phyloP scores from a whole-genome alignment of 37 sponge, comb jelly and placozoan species.

The Cliona cf. orientalis region DNA sequence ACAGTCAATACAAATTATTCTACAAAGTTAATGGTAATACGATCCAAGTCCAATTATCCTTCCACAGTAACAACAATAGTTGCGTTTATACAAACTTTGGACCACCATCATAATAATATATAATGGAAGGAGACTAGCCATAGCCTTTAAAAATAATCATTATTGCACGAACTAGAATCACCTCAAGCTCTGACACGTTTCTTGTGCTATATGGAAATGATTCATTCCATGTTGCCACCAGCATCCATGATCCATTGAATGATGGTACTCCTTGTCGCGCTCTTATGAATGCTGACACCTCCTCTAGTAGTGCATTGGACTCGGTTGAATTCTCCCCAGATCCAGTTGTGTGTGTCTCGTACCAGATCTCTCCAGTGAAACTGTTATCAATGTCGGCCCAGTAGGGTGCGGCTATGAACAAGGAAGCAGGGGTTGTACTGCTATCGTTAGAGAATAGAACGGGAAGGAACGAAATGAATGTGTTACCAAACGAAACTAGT shows the following conservation, averaged over 20 bases:
- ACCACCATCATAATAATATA: no score
- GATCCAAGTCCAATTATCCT: no score
- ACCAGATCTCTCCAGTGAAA: conserved; percentile 36
- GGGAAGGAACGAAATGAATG: conserved; percentile 1
- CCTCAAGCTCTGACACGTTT: background rate
- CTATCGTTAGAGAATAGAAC: conserved; percentile 19
- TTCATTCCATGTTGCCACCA: conserved; percentile 52
- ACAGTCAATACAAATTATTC: no score
- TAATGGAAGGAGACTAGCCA: no score
- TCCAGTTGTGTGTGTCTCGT: conserved; percentile 50
- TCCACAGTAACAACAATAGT: no score
- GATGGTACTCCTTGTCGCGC: background rate
- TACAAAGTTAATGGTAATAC: no score
- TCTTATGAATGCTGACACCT: conserved; percentile 22
- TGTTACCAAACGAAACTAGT: conserved; percentile 40
- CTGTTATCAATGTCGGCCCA: conserved; percentile 72
- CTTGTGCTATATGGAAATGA: background rate
- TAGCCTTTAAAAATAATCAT: background rate
- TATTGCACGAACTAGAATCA: background rate
- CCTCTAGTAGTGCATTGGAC: background rate
- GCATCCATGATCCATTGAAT: conserved; percentile 59
- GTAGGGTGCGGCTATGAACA: conserved; percentile 75
- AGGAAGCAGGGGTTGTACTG: background rate
- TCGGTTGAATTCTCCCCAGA: background rate
- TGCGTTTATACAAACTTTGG: no score